These are phyloP conservation scores for Argyresthia albistria DNA, from an alignment of 2,888 invertebrate genomes.

Conservation along the genomic window DNA sequence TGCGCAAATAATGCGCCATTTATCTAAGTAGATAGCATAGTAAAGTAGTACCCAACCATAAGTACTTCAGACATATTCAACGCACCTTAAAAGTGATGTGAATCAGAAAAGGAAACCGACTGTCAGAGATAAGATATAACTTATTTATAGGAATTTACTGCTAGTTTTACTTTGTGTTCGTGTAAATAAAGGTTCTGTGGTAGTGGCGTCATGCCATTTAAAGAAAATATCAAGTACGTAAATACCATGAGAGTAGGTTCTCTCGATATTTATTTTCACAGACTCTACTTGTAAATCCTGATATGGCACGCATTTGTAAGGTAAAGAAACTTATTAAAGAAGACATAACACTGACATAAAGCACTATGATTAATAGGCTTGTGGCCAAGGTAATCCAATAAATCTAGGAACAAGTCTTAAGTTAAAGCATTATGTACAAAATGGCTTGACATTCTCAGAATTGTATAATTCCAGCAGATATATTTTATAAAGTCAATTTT, in stretches of 20 bases:
- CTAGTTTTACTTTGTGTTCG: background rate
- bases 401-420: too few species aligned
- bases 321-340: background rate
- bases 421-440: too few species aligned
- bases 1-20: too few species aligned
- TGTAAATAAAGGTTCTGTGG: background rate
- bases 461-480: too few species aligned
- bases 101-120: constrained; percentile 1
- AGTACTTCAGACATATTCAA: background rate
- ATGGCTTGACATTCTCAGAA: too few species aligned
- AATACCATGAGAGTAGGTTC: too few species aligned
- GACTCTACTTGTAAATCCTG: background rate
- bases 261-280: too few species aligned
- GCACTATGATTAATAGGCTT: background rate
- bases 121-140: background rate
- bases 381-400: too few species aligned
- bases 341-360: background rate
- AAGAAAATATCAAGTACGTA: too few species aligned
- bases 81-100: background rate
- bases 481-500: too few species aligned
- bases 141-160: too few species aligned
- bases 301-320: background rate
- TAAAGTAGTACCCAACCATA: background rate
- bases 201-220: background rate
- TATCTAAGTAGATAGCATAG: too few species aligned